phyloP scores from a whole-genome alignment of 2,113 vertebrate genomes.

The Panthera leo region DNA sequence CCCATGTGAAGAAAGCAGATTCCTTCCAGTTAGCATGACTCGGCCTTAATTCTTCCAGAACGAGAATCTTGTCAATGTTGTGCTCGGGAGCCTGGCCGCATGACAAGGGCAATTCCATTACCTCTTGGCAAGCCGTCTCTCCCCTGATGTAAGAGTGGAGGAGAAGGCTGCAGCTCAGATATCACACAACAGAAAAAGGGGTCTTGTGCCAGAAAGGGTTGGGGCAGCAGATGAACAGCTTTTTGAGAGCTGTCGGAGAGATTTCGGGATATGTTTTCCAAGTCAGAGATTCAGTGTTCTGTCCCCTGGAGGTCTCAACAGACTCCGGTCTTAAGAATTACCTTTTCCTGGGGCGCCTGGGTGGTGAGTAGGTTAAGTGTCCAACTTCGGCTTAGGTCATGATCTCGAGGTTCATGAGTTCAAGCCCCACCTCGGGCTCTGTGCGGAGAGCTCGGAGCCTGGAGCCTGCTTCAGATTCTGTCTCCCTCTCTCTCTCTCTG shows the following conservation, averaged over 20 bases:
- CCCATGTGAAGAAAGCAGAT: background rate
- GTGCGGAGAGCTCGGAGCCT: no score
- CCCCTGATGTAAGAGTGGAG: background rate
- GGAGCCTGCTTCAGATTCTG: no score
- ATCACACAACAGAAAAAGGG: background rate
- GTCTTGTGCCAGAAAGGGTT: background rate
- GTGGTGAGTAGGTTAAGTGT: no score
- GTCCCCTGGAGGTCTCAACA: background rate
- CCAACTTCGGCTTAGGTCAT: no score
- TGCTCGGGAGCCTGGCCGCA: conserved; percentile 5
- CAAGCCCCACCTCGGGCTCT: no score
- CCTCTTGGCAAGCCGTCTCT: conserved; percentile 49
- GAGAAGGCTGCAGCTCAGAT: background rate
- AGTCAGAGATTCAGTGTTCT: background rate
- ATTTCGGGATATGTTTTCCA: background rate
- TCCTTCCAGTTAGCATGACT: background rate
- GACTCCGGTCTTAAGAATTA: background rate
- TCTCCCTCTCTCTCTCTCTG: no score
- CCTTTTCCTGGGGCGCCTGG: background rate
- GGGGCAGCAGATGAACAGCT: background rate
- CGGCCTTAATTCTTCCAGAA: conserved; percentile 47
- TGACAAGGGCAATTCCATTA: conserved; percentile 57
- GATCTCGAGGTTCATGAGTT: no score
- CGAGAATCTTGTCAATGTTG: background rate
- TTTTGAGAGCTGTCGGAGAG: background rate